Conservation (phyloP, 2,113 vertebrate genomes). For the Labeo catla region DNA sequence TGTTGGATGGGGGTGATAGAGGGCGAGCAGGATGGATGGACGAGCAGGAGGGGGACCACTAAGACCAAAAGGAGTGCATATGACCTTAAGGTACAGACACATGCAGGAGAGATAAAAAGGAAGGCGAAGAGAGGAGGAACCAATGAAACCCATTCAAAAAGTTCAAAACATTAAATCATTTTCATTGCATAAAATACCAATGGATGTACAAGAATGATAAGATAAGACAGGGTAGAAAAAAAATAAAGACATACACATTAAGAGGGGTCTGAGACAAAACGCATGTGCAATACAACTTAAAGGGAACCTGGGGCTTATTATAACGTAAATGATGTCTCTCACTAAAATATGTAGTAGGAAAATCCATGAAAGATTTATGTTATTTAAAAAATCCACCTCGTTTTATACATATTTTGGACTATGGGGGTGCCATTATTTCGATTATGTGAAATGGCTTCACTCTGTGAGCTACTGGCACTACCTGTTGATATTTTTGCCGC, state of each 20-base stretch:
- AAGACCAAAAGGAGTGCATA: constrained; percentile 40
- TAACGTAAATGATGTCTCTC: too few relatives aligned
- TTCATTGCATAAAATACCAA: constrained; percentile 55
- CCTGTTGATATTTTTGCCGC: too few relatives aligned
- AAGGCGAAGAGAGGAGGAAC: constrained; percentile 39
- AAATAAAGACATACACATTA: background rate
- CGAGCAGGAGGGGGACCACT: constrained; percentile 13
- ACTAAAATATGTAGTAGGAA: too few relatives aligned
- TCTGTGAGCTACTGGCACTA: too few relatives aligned
- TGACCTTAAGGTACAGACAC: constrained; percentile 46
- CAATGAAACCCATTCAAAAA: constrained; percentile 33
- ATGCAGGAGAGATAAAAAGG: constrained; percentile 47
- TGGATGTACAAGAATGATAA: constrained; percentile 42
- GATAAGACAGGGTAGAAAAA: background rate
- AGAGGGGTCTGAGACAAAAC: constrained; percentile 4
- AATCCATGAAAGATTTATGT: too few relatives aligned
- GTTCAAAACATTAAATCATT: constrained; percentile 53
- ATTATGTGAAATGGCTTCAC: too few relatives aligned
- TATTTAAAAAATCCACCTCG: too few relatives aligned
- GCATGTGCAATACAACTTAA: background rate
- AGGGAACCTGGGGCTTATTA: background rate
- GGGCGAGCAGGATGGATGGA: background rate
- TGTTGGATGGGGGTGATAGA: background rate
- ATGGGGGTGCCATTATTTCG: too few relatives aligned
- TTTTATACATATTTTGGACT: too few relatives aligned